These are phyloP conservation scores for Heteromormyrus szaboi DNA, from an alignment of 2,797 vertebrate species.

Conservation along the genomic window DNA sequence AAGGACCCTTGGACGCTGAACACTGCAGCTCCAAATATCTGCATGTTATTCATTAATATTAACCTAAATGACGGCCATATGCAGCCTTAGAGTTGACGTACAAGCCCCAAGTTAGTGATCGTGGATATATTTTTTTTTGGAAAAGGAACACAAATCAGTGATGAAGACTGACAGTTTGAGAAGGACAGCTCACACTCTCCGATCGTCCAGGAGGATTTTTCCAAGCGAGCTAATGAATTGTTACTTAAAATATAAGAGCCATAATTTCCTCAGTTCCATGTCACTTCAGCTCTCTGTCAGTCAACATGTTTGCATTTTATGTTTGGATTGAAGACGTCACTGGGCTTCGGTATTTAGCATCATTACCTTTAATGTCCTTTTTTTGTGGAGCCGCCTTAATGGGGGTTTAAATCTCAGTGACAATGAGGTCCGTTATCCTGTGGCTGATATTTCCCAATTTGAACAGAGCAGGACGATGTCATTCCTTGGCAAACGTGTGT, in stretches of 20 bases:
- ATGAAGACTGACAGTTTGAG: neutral
- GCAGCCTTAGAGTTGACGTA: neutral
- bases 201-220: neutral
- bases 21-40: neutral
- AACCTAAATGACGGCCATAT: neutral
- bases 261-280: neutral
- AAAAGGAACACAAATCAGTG: neutral
- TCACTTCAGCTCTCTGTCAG: neutral
- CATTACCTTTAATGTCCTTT: neutral
- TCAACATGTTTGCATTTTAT: neutral
- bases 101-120: neutral
- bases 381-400: neutral
- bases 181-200: neutral
- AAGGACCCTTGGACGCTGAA: neutral
- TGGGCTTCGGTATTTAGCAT: neutral
- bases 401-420: neutral
- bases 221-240: neutral
- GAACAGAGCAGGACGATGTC: neutral
- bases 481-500: neutral
- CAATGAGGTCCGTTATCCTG: neutral
- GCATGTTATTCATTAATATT: neutral
- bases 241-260: neutral
- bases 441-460: neutral
- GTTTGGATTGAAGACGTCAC: neutral
- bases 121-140: neutral